Evolutionary conservation across 2,113 vertebrate species (phyloP), one percentile per base, ranked within the genome.

Genomic region (Stercorarius parasiticus): DNA sequence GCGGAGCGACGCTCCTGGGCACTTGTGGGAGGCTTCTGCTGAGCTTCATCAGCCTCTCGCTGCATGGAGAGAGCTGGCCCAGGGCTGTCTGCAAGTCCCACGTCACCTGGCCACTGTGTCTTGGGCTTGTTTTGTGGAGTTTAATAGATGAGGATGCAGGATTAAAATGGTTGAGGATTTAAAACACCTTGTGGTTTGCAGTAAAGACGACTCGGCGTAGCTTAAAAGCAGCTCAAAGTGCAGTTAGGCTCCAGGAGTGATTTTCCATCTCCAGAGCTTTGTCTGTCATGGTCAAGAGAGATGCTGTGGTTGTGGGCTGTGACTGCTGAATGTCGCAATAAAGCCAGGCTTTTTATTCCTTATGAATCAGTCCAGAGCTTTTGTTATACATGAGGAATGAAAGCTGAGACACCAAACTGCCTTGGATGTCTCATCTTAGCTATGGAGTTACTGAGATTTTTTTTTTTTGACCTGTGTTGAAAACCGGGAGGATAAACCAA

Each of bases 181-280:
- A 3, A 40, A 82, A 10, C 77, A 25, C 45, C 53, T 45, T 4
- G 5, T 61, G 90, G 53, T 65, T 53, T 70, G 59, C 79, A 25
- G 47, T 14, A 7, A n/a, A 62, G 62, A 5, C 6, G 0, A 3
- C 55, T 47, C 38, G 0, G 0, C 0, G 0, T 4, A 4, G 43
- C 76, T 92, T 61, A 13, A 12, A 52, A 52, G 11, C 92, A 71
- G 72, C 86, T 61, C 16, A 7, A 8, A 2, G 76, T 13, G 34
- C 50, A 50, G 21, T 19, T 58, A 49, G 71, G 86, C 66, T 77
- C 58, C 76, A 49, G 90, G 45, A 86, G 49, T 9, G 85, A 13
- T 55, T 32, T 32, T 43, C 30, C 67, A 27, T 59, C 90, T 71
- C 61, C 82, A 11, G 2, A 77, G 45, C 77, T 83, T 73, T 67